Evolutionary conservation across 2,797 vertebrate genomes (phyloP).

Genomic region (Choloepus didactylus): DNA sequence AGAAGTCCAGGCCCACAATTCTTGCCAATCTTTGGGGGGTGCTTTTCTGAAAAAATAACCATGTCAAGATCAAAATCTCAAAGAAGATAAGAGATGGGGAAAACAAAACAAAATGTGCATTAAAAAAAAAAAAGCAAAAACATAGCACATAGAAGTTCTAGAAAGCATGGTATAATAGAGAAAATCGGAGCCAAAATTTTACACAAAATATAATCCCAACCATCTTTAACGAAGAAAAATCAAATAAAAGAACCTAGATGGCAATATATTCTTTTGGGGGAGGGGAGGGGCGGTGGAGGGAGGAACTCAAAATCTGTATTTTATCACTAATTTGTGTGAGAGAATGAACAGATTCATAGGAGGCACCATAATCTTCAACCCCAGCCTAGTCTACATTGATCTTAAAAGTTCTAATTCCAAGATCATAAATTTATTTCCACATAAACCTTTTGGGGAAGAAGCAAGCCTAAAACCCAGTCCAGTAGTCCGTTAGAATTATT

Average conservation of each 20-base stretch:
- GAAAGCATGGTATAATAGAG: slow-evolving; percentile 36
- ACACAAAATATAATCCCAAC: not conserved
- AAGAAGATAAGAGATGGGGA: slow-evolving; percentile 27
- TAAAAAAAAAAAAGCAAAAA: too few relatives aligned
- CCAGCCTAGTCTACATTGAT: not conserved
- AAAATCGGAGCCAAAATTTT: slow-evolving; percentile 33
- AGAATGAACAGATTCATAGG: not conserved
- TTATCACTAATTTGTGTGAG: not conserved
- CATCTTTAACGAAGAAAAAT: not conserved
- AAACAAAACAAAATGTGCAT: slow-evolving; percentile 1
- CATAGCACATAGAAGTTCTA: not conserved
- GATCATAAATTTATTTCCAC: too few relatives aligned
- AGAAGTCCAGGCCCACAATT: not conserved
- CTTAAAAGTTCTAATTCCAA: not conserved
- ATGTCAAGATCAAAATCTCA: not conserved
- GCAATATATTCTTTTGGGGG: not conserved
- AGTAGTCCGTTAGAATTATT: not conserved
- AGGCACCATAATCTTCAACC: not conserved
- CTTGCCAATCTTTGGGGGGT: not conserved
- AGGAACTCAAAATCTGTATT: not conserved
- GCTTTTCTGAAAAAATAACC: not conserved
- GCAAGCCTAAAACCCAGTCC: not conserved
- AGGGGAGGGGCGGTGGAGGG: too few relatives aligned
- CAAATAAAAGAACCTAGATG: not conserved
- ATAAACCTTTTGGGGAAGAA: not conserved